These are phyloP conservation scores for Hypanus sabinus DNA, from an alignment of 2,113 vertebrate species.

Conservation along the genomic window DNA sequence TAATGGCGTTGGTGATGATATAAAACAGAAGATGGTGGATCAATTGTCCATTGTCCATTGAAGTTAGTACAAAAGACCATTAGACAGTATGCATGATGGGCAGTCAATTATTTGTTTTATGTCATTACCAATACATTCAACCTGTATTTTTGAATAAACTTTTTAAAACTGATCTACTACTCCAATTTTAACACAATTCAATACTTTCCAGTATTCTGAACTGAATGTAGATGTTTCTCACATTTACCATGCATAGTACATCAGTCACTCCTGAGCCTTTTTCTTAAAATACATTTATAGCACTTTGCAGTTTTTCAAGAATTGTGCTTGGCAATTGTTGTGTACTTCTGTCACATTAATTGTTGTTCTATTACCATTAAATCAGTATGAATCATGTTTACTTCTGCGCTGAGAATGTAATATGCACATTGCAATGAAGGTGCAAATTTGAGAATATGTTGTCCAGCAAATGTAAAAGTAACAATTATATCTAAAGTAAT, in stretches of 20 bases:
- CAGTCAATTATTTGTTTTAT: background rate
- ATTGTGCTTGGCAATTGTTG: background rate
- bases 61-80: background rate
- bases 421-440: background rate
- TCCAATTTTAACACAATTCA: background rate
- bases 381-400: background rate
- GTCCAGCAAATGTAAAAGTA: background rate
- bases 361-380: background rate
- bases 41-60: background rate
- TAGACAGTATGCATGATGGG: background rate
- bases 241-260: background rate
- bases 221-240: background rate
- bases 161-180: background rate
- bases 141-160: background rate
- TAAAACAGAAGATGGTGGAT: background rate
- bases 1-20: background rate
- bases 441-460: background rate
- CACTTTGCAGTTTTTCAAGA: background rate
- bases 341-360: background rate
- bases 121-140: background rate
- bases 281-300: background rate
- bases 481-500: background rate
- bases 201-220: background rate
- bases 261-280: background rate
- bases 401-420: background rate